Evolutionary conservation across 2,113 vertebrate genomes (phyloP).

Genomic region (Corythoichthys haematopterus): DNA sequence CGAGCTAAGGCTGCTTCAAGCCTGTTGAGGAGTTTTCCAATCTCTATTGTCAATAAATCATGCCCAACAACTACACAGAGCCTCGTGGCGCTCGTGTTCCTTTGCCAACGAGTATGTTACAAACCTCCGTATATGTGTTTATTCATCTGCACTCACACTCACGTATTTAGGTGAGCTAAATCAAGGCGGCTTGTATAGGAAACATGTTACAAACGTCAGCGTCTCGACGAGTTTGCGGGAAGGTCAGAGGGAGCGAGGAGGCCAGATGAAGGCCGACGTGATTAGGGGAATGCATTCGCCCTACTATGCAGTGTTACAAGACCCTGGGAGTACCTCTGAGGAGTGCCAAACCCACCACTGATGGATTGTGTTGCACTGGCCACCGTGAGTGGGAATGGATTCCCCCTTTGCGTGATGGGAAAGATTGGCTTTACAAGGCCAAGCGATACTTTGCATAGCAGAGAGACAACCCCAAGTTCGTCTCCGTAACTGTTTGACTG

Average conservation of each 20-base stretch:
- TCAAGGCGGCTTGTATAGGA: neutral
- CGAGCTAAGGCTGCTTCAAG: too few species aligned
- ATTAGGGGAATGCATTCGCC: slow-evolving; percentile 47
- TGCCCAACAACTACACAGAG: slow-evolving; percentile 1
- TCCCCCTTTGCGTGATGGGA: slow-evolving; percentile 32
- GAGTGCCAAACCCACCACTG: slow-evolving; percentile 45
- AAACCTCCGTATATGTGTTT: slow-evolving; percentile 1
- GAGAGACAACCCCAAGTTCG: slow-evolving; percentile 26
- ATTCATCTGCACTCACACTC: slow-evolving; percentile 4
- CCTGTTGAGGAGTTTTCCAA: slow-evolving; percentile 16
- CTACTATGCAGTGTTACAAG: slow-evolving; percentile 47
- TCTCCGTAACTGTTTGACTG: slow-evolving; percentile 19
- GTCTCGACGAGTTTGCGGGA: slow-evolving; percentile 8
- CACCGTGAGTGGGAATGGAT: slow-evolving; percentile 25
- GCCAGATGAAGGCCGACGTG: too few species aligned
- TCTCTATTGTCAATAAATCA: slow-evolving; percentile 27
- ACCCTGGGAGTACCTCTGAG: slow-evolving; percentile 37
- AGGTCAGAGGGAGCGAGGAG: too few species aligned
- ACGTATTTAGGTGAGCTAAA: slow-evolving; percentile 9
- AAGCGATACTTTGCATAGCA: slow-evolving; percentile 42
- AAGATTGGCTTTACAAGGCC: slow-evolving; percentile 41
- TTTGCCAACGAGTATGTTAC: slow-evolving; percentile 7
- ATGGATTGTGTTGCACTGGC: slow-evolving; percentile 45
- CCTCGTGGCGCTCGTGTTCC: slow-evolving; percentile 1
- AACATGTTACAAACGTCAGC: neutral